Conservation (phyloP, 2,888 invertebrate species). For the Pyrocoelia pectoralis region DNA sequence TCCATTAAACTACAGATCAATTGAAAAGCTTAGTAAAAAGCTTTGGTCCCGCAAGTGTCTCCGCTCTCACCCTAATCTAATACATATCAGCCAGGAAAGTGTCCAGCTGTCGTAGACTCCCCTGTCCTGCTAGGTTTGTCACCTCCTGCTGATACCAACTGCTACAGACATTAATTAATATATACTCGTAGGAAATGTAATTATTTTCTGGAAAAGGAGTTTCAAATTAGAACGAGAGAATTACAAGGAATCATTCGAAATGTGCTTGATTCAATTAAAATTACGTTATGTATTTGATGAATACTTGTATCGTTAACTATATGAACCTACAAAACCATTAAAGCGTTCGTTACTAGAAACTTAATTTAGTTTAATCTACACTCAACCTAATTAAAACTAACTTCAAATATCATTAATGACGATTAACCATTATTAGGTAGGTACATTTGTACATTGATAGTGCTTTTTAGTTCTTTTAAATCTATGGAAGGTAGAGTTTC, state of each 20-base stretch:
- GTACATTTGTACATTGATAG: too few relatives aligned
- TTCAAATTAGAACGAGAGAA: constrained; percentile 5
- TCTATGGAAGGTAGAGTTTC: too few relatives aligned
- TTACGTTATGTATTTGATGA: constrained; percentile 1
- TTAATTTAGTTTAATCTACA: neutral
- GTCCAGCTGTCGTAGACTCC: constrained; percentile 54
- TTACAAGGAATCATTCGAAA: constrained; percentile 4
- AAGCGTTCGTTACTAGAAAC: neutral
- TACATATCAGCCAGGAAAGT: constrained; percentile 58
- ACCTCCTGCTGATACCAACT: constrained; percentile 58
- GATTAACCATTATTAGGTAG: neutral
- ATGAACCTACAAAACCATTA: neutral
- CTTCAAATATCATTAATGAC: neutral
- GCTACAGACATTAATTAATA: constrained; percentile 62
- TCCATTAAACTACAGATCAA: constrained; percentile 23
- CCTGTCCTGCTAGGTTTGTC: constrained; percentile 48
- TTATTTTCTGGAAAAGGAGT: constrained; percentile 39
- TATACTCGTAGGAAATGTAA: constrained; percentile 57
- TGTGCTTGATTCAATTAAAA: neutral
- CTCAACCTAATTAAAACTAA: neutral
- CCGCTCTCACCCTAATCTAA: constrained; percentile 60
- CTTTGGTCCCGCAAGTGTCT: constrained; percentile 51
- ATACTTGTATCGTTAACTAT: neutral
- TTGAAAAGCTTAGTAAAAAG: constrained; percentile 31
- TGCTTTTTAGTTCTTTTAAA: too few relatives aligned